These are phyloP conservation scores for Crematogaster levior DNA, from an alignment of 2,888 invertebrate species.

Conservation along the genomic window DNA sequence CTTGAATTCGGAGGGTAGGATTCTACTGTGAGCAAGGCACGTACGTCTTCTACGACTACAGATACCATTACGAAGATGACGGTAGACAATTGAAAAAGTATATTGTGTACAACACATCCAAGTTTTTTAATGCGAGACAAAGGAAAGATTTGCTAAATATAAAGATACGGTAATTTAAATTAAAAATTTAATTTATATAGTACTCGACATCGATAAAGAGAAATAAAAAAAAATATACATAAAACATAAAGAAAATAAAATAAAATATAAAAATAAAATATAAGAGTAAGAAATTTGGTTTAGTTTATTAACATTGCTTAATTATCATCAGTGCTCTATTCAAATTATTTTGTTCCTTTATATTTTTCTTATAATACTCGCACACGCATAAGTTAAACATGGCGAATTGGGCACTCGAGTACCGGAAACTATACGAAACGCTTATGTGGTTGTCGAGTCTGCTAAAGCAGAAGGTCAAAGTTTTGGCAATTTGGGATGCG, in stretches of 20 bases:
- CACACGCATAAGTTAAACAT: constrained; percentile 3
- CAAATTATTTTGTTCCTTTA: constrained; percentile 52
- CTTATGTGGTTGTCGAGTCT: constrained; percentile 53
- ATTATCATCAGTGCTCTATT: constrained; percentile 11
- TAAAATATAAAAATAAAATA: not conserved
- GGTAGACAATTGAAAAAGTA: constrained; percentile 70
- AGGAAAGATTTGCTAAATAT: constrained; percentile 8
- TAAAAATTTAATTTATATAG: constrained; percentile 65
- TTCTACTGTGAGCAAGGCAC: constrained; percentile 59
- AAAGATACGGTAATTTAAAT: constrained; percentile 50
- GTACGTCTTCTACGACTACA: constrained; percentile 72
- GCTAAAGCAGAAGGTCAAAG: constrained; percentile 49
- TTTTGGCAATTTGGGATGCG: constrained; percentile 52
- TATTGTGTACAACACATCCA: constrained; percentile 60
- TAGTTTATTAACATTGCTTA: not conserved
- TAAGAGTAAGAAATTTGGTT: not conserved
- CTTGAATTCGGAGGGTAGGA: constrained; percentile 25
- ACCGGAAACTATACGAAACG: constrained; percentile 46
- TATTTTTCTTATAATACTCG: not conserved
- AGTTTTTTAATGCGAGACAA: constrained; percentile 37
- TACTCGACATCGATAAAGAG: not conserved
- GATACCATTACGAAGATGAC: constrained; percentile 72
- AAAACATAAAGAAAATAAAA: too few species aligned
- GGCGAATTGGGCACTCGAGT: constrained; percentile 2
- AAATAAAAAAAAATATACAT: too few species aligned